A percentile compares a stretch with the other conserved stretches of the same genome.
These are phyloP conservation scores for Luperina nickerlii DNA, from an alignment of 2,888 invertebrate genomes.

Conservation along the genomic window DNA sequence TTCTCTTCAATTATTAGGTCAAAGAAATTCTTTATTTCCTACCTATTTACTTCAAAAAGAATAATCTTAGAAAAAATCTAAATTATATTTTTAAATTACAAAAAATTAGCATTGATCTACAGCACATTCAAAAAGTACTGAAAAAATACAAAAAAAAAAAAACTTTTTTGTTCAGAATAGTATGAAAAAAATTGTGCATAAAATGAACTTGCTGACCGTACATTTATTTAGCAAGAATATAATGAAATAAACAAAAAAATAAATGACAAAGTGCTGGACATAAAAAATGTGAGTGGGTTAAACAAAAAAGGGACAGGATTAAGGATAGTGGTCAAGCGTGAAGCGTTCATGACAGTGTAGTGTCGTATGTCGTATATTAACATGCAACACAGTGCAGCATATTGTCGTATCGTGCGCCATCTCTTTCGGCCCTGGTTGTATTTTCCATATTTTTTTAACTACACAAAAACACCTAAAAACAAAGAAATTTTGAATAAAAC, in stretches of 20 bases:
- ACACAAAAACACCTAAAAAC: constrained; percentile 83
- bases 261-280: constrained; percentile 64
- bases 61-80: neutral
- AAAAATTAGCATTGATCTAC: constrained; percentile 51
- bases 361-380: constrained; percentile 56
- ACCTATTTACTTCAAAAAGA: neutral
- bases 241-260: constrained; percentile 50
- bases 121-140: constrained; percentile 52
- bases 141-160: constrained; percentile 2
- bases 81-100: neutral
- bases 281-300: constrained; percentile 59
- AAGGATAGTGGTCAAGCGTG: constrained; percentile 70
- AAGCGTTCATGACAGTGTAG: constrained; percentile 69
- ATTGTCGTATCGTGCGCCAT: constrained; percentile 81
- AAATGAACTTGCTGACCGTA: constrained; percentile 52
- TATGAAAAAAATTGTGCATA: constrained; percentile 52
- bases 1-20: constrained; percentile 3
- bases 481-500: constrained; percentile 77
- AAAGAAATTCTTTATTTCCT: constrained; percentile 15
- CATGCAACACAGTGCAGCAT: constrained; percentile 84
- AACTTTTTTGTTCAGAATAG: constrained; percentile 2
- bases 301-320: constrained; percentile 57
- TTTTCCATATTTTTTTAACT: constrained; percentile 78
- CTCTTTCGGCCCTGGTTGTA: constrained; percentile 90
- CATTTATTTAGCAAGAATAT: constrained; percentile 46